Evolutionary conservation across 2,797 vertebrate genomes (phyloP), one percentile per base, ranked within the genome.

Genomic region (Anisognathus igniventris): DNA sequence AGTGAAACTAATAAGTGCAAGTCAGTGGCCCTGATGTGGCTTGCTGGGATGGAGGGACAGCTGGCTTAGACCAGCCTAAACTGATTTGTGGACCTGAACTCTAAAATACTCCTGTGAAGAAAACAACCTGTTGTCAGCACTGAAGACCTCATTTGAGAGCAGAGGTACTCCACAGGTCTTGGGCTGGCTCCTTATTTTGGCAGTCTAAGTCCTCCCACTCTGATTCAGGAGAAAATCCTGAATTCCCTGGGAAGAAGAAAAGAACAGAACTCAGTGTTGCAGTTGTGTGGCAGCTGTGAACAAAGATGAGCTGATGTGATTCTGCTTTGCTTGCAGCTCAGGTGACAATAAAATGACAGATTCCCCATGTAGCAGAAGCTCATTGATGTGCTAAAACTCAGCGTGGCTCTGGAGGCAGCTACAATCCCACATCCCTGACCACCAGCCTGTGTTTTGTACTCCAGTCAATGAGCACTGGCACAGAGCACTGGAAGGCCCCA

Each of bases 241-340:
- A 19, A 7, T n/a, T n/a, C 9, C 18, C 35, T 39, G 10, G 2
- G 35, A 10, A 39, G 33, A 75, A 19, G 13, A 57, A 40, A 30
- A 51, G 70, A 5, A 4, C 24, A 24, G 62, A 30, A 50, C 23
- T 5, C 25, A 45, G 28, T 24, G 31, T 5, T 27, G 8, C 21
- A n/a, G 40, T 9, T 28, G 16, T 30, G 20, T 6, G 12, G 35
- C 33, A 88, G 45, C 68, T 88, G 37, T 10, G 33, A 64, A 30
- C 15, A 50, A 53, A 15, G 22, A 44, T 0, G 2, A 50, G 39
- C 30, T 0, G 0, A 16, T 5, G 18, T 0, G 3, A 37, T 28
- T n/a, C 58, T 35, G 30, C 35, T 65, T 54, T 35, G 47, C 35
- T 27, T 35, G 50, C 50, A 30, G n/a, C 10, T 48, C 13, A 53